Evolutionary conservation across 2,797 vertebrate genomes (phyloP).

Genomic region (Crax fasciolata): DNA sequence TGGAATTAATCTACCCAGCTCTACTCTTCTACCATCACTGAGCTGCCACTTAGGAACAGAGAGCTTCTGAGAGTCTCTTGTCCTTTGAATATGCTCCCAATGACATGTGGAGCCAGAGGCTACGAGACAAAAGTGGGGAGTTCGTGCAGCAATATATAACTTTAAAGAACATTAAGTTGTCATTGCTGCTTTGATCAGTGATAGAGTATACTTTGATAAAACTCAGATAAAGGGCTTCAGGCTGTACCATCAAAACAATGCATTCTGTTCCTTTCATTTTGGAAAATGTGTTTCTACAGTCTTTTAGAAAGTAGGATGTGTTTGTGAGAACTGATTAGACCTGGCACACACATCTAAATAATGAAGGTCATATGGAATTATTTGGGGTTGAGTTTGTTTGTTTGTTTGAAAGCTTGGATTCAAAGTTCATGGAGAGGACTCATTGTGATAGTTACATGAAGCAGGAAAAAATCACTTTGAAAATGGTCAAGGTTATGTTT

Average conservation of each 20-base stretch:
- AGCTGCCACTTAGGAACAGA: not conserved
- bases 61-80: slow-evolving; percentile 38
- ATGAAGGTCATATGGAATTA: slow-evolving; percentile 65
- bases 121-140: slow-evolving; percentile 60
- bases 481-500: not conserved
- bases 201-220: slow-evolving; percentile 67
- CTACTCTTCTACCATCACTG: not conserved
- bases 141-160: slow-evolving; percentile 65
- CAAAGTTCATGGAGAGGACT: not conserved
- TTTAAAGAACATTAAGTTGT: slow-evolving; percentile 73
- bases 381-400: not conserved
- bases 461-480: not conserved
- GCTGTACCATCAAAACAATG: slow-evolving; percentile 74
- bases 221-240: slow-evolving; percentile 66
- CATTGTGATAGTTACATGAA: not conserved
- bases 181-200: slow-evolving; percentile 76
- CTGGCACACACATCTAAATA: slow-evolving; percentile 66
- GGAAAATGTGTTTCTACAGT: slow-evolving; percentile 65
- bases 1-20: not conserved
- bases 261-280: slow-evolving; percentile 33
- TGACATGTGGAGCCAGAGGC: slow-evolving; percentile 56
- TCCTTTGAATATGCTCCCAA: slow-evolving; percentile 63
- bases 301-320: slow-evolving; percentile 44
- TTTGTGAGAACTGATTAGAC: slow-evolving; percentile 55
- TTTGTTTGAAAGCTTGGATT: slow-evolving; percentile 26